Percentiles rank a stretch among this genome's conserved stretches.
phyloP scores from a whole-genome alignment of 1,140 invertebrate species.

The Eciton burchellii region DNA sequence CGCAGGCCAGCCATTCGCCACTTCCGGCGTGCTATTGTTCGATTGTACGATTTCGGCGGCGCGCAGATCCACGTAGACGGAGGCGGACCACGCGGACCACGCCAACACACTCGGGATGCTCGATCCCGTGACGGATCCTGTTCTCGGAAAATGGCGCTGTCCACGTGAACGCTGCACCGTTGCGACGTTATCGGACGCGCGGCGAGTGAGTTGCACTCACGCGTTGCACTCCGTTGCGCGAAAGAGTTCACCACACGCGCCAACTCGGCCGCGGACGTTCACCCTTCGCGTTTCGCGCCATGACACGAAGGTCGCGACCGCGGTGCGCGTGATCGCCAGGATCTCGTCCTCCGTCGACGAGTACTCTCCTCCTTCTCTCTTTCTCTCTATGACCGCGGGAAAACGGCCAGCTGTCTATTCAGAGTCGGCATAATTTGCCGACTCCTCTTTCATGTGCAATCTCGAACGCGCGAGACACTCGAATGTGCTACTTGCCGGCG shows the following conservation, averaged over 20 bases:
- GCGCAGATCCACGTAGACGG: constrained; percentile 30
- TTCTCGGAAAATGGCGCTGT: constrained; percentile 34
- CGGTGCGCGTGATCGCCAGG: neutral
- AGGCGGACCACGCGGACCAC: no score
- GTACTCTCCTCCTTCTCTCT: neutral
- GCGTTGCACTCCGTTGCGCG: constrained; percentile 14
- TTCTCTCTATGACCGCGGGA: neutral
- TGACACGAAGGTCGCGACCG: neutral
- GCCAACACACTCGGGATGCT: no score
- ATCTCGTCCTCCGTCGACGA: neutral
- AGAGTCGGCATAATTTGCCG: neutral
- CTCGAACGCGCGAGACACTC: neutral
- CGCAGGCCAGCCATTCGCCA: constrained; percentile 68
- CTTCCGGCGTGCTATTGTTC: constrained; percentile 66
- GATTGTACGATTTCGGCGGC: constrained; percentile 42
- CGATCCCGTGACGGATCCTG: neutral
- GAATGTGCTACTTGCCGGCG: neutral
- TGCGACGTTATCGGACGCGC: neutral
- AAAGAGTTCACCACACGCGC: constrained; percentile 30
- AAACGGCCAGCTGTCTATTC: neutral
- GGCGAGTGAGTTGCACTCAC: neutral
- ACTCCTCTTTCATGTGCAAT: neutral
- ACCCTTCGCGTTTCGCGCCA: constrained; percentile 50
- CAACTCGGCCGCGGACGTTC: constrained; percentile 29
- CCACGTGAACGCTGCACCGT: constrained; percentile 35